Conservation (phyloP, 2,113 vertebrate genomes). For the Desmodus rotundus region DNA sequence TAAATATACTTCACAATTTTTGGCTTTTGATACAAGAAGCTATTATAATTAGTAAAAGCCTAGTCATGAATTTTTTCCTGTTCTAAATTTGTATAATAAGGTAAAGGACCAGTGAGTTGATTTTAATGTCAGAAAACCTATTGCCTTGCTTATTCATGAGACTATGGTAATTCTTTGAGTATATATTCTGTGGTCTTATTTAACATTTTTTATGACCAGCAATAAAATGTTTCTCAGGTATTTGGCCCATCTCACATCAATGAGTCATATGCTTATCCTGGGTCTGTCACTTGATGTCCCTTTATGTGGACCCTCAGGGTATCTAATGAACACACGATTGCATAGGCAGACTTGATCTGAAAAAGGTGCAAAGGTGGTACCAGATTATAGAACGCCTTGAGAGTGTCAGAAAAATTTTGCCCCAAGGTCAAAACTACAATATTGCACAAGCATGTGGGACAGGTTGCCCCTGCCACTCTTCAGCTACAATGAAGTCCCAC, state of each 20-base stretch:
- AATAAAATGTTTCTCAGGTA: conserved; percentile 19
- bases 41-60: neutral
- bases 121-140: conserved; percentile 14
- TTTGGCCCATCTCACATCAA: neutral
- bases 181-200: neutral
- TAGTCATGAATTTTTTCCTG: neutral
- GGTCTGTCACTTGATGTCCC: neutral
- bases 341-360: neutral
- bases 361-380: neutral
- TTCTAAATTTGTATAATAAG: neutral
- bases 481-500: neutral
- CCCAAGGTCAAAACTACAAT: neutral
- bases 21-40: neutral
- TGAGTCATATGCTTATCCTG: neutral
- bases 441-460: neutral
- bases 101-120: neutral
- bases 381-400: neutral
- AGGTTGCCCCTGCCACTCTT: neutral
- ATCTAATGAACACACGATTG: neutral
- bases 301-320: neutral
- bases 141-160: neutral
- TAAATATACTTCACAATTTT: neutral
- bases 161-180: neutral
- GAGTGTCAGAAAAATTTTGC: neutral
- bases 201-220: conserved; percentile 11